Evolutionary conservation across 2,888 invertebrate species (phyloP), one percentile per base, ranked within the genome.

Genomic region (Steromphala cineraria): DNA sequence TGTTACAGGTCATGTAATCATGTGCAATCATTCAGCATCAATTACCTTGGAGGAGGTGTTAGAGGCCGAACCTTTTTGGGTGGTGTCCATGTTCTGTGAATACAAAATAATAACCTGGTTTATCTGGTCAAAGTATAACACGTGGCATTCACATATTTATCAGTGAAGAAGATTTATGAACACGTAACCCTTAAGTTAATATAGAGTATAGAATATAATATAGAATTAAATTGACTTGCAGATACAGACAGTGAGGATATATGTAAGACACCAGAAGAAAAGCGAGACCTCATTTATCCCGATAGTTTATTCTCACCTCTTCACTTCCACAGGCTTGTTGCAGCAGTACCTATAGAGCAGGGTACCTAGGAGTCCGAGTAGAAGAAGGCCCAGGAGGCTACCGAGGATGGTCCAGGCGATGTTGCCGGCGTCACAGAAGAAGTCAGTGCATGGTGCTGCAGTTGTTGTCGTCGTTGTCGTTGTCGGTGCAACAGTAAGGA

Each of bases 341-440:
- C 78, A 78, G 67, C 78, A 78, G n/a, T 67, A 62, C 52, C 67
- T 78, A 46, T 67, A 78, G 13, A 78, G 46, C 13, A 78, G 67
- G 4, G 62, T 40, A 46, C 62, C 40, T 40, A 78, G 67, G 13
- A 78, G 46, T 19, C 46, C 78, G 10, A 78, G 62, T 15, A 78
- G 67, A 40, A 40, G 46, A 3, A 78, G 52, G 1, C 62, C 78
- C 19, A 78, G 36, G 3, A 78, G 19, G 19, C 62, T 46, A n/a
- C 40, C 78, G 15, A 78, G 19, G 4, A 67, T 67, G 17, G 67
- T 62, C 19, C 40, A 24, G 24, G 52, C 52, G 15, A 78, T 78
- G 62, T 78, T 78, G 3, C 62, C 78, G 17, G 52, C 28, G 53
- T 46, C 46, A 31, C 28, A 52, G 52, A 62, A 67, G 19, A 71